Percentiles rank a stretch among this genome's conserved stretches.
These are phyloP conservation scores for Drosophila robusta DNA, from an alignment of 2,888 invertebrate genomes.

Conservation along the genomic window DNA sequence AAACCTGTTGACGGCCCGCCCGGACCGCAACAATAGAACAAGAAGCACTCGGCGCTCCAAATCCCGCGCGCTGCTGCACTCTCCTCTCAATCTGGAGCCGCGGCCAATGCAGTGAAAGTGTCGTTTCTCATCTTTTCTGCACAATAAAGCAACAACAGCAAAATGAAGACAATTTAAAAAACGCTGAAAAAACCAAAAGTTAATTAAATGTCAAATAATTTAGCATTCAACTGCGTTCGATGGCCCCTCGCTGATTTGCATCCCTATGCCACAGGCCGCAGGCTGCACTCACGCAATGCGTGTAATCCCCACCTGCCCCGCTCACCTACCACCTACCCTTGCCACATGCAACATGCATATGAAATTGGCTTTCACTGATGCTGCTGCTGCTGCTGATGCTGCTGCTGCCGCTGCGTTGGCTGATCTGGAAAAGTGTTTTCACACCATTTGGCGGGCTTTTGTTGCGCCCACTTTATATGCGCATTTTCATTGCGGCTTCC, in stretches of 20 bases:
- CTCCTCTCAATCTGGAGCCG: conserved; percentile 20
- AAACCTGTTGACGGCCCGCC: conserved; percentile 58
- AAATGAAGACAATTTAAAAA: conserved; percentile 8
- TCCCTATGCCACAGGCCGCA: conserved; percentile 44
- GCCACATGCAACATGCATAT: conserved; percentile 46
- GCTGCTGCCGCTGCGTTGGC: conserved; percentile 15
- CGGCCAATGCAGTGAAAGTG: conserved; percentile 70
- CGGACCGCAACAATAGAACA: conserved; percentile 61
- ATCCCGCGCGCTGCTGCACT: conserved; percentile 35
- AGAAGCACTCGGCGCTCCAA: conserved; percentile 7
- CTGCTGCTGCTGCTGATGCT: conserved; percentile 13
- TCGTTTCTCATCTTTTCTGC: conserved; percentile 70
- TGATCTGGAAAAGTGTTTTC: conserved; percentile 76
- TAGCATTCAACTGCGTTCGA: conserved; percentile 46
- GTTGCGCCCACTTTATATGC: conserved; percentile 50
- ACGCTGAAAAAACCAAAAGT: conserved; percentile 39
- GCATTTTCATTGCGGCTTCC: conserved; percentile 58
- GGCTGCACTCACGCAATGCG: conserved; percentile 62
- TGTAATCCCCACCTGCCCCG: conserved; percentile 9
- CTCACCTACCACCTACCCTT: background rate
- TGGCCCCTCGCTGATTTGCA: conserved; percentile 53
- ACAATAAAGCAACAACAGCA: conserved; percentile 9
- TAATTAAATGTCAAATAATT: conserved; percentile 80
- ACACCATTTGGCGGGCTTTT: conserved; percentile 53
- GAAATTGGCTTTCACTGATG: conserved; percentile 74